These are phyloP conservation scores for Habroteleia sp. DNA, from an alignment of 2,888 invertebrate genomes.

Conservation along the genomic window DNA sequence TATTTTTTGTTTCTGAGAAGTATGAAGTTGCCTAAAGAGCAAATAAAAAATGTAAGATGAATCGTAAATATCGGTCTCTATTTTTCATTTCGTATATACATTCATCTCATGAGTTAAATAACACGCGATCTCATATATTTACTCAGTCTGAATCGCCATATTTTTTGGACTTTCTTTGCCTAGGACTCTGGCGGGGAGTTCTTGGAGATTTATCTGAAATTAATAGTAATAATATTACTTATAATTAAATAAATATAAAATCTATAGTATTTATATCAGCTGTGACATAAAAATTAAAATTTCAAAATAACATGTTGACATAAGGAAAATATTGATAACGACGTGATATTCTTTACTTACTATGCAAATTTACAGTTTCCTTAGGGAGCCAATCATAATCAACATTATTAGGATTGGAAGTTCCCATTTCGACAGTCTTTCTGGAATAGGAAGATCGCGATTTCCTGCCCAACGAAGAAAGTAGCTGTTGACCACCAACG, in stretches of 20 bases:
- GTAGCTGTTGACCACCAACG: slow-evolving; percentile 93
- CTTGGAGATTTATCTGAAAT: slow-evolving; percentile 87
- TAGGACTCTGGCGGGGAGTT: slow-evolving; percentile 87
- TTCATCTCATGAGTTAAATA: slow-evolving; percentile 34
- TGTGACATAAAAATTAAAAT: too few relatives aligned
- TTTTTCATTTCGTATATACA: slow-evolving; percentile 51
- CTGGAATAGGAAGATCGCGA: slow-evolving; percentile 84
- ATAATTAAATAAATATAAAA: too few relatives aligned
- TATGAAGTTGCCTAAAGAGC: too few relatives aligned
- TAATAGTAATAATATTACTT: slow-evolving; percentile 14
- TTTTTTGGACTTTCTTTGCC: slow-evolving; percentile 89
- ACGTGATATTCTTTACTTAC: slow-evolving; percentile 81
- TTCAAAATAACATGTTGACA: too few relatives aligned
- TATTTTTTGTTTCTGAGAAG: too few relatives aligned
- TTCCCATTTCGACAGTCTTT: slow-evolving; percentile 92
- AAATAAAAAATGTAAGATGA: slow-evolving; percentile 10
- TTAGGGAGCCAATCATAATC: slow-evolving; percentile 99
- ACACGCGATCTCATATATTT: slow-evolving; percentile 64
- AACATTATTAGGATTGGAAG: slow-evolving; percentile 92
- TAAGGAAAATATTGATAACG: too few relatives aligned
- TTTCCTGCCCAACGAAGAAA: slow-evolving; percentile 91
- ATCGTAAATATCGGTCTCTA: slow-evolving; percentile 25
- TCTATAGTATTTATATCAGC: too few relatives aligned
- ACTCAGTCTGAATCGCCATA: slow-evolving; percentile 87
- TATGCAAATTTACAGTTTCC: slow-evolving; percentile 91